phyloP scores from a whole-genome alignment of 2,113 vertebrate species.

The Brachyhypopomus gauderio region DNA sequence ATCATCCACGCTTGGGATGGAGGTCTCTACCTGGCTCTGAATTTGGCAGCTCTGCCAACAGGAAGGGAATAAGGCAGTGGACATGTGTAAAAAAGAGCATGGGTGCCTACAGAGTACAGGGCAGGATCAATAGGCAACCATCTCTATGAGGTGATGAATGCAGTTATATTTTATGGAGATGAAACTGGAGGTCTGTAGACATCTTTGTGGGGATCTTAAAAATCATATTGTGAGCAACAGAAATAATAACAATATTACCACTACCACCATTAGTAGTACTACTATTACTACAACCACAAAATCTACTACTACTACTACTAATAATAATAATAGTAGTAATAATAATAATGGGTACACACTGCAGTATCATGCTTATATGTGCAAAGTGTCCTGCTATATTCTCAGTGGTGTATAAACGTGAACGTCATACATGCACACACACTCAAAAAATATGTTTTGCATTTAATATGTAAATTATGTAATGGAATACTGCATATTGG shows the following conservation, averaged over 20 bases:
- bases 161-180: background rate
- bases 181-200: too few relatives aligned
- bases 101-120: background rate
- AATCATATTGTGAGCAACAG: too few relatives aligned
- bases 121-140: background rate
- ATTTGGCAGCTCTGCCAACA: background rate
- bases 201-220: too few relatives aligned
- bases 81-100: background rate
- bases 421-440: conserved; percentile 15
- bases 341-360: too few relatives aligned
- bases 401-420: background rate
- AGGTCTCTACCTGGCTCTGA: background rate
- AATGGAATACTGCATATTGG: conserved; percentile 9
- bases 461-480: conserved; percentile 34
- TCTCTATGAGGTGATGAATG: background rate
- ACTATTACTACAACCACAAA: too few relatives aligned
- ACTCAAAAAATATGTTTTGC: conserved; percentile 8
- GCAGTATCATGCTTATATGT: background rate
- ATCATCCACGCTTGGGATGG: background rate
- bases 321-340: too few relatives aligned
- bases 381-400: background rate
- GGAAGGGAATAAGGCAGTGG: background rate
- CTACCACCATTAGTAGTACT: too few relatives aligned
- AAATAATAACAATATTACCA: too few relatives aligned
- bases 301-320: too few relatives aligned